Evolutionary conservation across 2,797 vertebrate genomes (phyloP).

Genomic region (Paramormyrops hopkinsi): DNA sequence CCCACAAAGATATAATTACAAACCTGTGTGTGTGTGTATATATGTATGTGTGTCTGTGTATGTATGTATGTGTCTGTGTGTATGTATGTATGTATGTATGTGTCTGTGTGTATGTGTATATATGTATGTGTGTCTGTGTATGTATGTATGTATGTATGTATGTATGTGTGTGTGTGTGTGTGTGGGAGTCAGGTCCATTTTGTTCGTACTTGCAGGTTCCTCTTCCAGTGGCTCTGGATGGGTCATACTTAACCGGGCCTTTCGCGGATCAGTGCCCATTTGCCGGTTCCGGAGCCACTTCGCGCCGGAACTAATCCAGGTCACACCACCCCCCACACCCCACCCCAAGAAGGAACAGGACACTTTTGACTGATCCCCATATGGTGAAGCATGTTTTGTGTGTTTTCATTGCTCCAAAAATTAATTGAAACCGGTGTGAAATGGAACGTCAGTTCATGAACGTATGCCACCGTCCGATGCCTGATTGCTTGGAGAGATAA

Average conservation of each 20-base stretch:
- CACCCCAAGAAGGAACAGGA: slow-evolving; percentile 21
- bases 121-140: slow-evolving; percentile 30
- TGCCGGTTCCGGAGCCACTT: slow-evolving; percentile 7
- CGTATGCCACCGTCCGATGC: neutral
- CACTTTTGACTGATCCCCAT: neutral
- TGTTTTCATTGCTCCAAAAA: neutral
- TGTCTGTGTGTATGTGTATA: slow-evolving; percentile 36
- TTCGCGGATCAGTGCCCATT: neutral
- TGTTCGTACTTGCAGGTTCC: slow-evolving; percentile 41
- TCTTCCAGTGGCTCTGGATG: slow-evolving; percentile 17
- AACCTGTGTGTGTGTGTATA: neutral
- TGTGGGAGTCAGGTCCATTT: slow-evolving; percentile 37
- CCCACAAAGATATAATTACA: neutral
- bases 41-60: too few relatives aligned
- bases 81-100: slow-evolving; percentile 31
- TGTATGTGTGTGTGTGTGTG: slow-evolving; percentile 38
- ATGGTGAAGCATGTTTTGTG: neutral
- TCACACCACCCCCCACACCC: slow-evolving; percentile 31
- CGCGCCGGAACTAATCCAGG: slow-evolving; percentile 28
- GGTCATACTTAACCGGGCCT: slow-evolving; percentile 1
- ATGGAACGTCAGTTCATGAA: neutral
- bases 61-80: too few relatives aligned
- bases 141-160: slow-evolving; percentile 37
- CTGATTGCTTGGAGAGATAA: neutral
- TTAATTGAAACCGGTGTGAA: neutral